These are phyloP conservation scores for Danio choprae DNA, from an alignment of 2,797 vertebrate species.

Conservation along the genomic window DNA sequence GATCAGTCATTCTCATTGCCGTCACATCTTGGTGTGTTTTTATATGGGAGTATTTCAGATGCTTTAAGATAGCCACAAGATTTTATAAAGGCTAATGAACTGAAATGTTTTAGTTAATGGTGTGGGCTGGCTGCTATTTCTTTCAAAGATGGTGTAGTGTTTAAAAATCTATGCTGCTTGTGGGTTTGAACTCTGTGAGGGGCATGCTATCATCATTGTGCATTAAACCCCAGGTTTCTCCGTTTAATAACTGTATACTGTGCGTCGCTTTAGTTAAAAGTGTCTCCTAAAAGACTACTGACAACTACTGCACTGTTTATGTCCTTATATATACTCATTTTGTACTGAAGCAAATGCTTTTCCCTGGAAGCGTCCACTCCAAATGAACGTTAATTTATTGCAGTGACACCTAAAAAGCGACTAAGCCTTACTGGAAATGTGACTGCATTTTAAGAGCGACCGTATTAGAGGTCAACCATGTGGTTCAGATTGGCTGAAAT, in stretches of 20 bases:
- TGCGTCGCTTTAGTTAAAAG: not conserved
- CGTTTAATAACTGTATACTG: slow-evolving; percentile 12
- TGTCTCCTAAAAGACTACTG: slow-evolving; percentile 11
- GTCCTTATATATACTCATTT: not conserved
- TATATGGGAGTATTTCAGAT: not conserved
- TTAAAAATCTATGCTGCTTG: not conserved
- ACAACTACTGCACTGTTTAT: not conserved
- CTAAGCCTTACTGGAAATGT: slow-evolving; percentile 52
- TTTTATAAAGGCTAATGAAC: not conserved
- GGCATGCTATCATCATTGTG: not conserved
- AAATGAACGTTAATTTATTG: slow-evolving; percentile 50
- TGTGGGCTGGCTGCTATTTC: not conserved
- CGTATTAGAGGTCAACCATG: slow-evolving; percentile 45
- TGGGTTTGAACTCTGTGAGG: slow-evolving; percentile 5
- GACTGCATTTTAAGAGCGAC: slow-evolving; percentile 29
- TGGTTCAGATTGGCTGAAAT: slow-evolving; percentile 60
- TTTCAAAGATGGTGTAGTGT: not conserved
- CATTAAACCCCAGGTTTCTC: slow-evolving; percentile 10
- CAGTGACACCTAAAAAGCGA: slow-evolving; percentile 48
- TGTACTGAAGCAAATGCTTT: slow-evolving; percentile 28
- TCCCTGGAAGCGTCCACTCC: slow-evolving; percentile 46
- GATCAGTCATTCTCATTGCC: not conserved
- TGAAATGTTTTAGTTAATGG: slow-evolving; percentile 10
- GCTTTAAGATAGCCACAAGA: not conserved
- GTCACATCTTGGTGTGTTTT: not conserved